Evolutionary conservation across 2,113 vertebrate species (phyloP), one percentile per base, ranked within the genome.

Genomic region (Chascanopsetta lugubris): DNA sequence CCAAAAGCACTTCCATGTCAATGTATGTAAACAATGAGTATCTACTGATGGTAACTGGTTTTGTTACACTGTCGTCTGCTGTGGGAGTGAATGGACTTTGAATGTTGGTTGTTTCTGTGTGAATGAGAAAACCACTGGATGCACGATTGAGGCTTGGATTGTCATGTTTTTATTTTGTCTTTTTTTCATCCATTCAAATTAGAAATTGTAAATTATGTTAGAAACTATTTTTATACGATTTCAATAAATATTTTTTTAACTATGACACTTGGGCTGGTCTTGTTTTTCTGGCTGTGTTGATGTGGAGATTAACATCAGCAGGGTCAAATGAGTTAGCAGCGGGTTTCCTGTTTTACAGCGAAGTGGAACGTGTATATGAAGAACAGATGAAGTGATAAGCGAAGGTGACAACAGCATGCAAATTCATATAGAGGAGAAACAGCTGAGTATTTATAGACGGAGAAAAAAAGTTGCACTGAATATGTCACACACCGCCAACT

Each of bases 181-280:
- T 72, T 77, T 85, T 72, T 74, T 51, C 69, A 72, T 50, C 46
- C 56, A 73, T 81, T 85, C 72, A 70, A 75, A 32, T 73, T 89
- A 93, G 91, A 83, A 91, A 77, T 86, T 93, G 91, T 92, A 92
- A 90, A 92, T 93, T 86, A 87, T 84, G 78, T 77, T 92, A 89
- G 88, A 90, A 90, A 82, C 75, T 90, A 93, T 94, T 94, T 94
- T 93, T 94, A 91, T 93, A 93, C 88, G 12, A 84, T 89, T 93
- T 91, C 88, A 94, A 93, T 93, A 93, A 93, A 94, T 92, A 93
- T 92, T 91, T 92, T 92, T 90, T 79, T 89, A 87, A 90, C 80
- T 61, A 79, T 82, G 77, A 82, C 25, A 8, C 26, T 13, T 26
- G 69, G n/a, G 50, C 48, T 80, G 45, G 9, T 61, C 24, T 48